Base-by-base conservation (phyloP, 1,140 invertebrate genomes). In the Zaprionus tsacasi region DNA sequence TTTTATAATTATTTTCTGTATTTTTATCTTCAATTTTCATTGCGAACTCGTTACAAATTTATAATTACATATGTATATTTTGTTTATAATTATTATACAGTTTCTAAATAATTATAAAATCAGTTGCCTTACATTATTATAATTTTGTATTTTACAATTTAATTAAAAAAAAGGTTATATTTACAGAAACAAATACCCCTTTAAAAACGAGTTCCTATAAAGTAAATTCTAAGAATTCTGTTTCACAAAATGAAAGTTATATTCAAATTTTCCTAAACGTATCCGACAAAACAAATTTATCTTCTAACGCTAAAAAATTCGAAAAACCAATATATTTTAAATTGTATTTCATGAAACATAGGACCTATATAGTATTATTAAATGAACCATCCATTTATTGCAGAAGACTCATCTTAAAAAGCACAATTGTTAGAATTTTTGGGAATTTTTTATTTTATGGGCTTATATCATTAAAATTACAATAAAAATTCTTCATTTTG, bases 51-150 rank as follows among this genome's bases (percentile, higher is more conserved):
- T 57, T 54, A 61, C 65, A 63, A 70, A 75, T 63, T 70, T 70
- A 27, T 73, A 57, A 69, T 11, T 67, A 36, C 45, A 40, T 66
- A 52, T 61, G n/a, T 56, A 43, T 17, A 56, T 56, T 64, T 54
- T 66, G 59, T 56, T 33, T 61, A 52, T 43, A 76, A 64, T 43
- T 67, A 68, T 76, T 69, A 69, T 88, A 82, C 83, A 87, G 64
- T 38, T 57, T 64, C 80, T 82, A 74, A 80, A 88, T 82, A 82
- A 88, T 83, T 77, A 69, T 77, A 83, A 77, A 88, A 80, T 76
- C 71, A 65, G 60, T 81, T 82, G 56, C 50, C 70, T 64, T 64
- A 72, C 67, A 76, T 74, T 52, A 15, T 33, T 61, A 38, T 33
- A 12, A 43, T 25, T 64, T 58, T 64, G 59, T 77, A 67, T 83